Percentiles rank a stretch among this genome's conserved stretches.
Conservation (phyloP, 2,113 vertebrate species). For the Calyptommatus sinebrachiatus region DNA sequence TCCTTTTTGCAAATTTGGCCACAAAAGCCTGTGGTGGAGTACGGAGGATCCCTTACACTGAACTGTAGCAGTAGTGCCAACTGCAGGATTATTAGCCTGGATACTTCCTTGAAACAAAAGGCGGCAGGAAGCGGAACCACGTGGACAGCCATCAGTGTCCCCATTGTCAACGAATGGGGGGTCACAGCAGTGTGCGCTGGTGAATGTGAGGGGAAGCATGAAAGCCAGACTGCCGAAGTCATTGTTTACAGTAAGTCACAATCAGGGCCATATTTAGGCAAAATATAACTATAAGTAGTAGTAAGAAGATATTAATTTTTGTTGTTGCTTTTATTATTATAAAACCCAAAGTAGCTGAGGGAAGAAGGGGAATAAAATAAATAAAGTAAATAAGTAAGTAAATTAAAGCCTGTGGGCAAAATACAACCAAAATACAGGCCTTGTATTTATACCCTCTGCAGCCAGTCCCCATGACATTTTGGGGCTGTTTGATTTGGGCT, state of each 20-base stretch:
- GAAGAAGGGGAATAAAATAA: too few relatives aligned
- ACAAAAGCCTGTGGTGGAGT: conserved; percentile 10
- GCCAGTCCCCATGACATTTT: too few relatives aligned
- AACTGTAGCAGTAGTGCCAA: conserved; percentile 62
- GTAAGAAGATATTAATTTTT: too few relatives aligned
- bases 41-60: conserved; percentile 41
- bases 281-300: too few relatives aligned
- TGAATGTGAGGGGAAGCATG: background rate
- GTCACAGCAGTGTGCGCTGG: background rate
- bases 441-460: too few relatives aligned
- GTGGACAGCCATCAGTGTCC: conserved; percentile 34
- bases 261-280: background rate
- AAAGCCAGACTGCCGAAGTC: background rate
- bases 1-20: conserved; percentile 43
- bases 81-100: conserved; percentile 41
- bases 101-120: background rate
- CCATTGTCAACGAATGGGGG: background rate
- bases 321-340: too few relatives aligned
- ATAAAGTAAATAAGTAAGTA: too few relatives aligned
- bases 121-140: accelerated
- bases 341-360: too few relatives aligned
- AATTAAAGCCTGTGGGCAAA: too few relatives aligned
- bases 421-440: too few relatives aligned
- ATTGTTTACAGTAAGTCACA: conserved; percentile 52
- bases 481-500: too few relatives aligned